These are phyloP conservation scores for Drosophila neonasuta DNA, from an alignment of 2,888 invertebrate genomes.

Conservation along the genomic window DNA sequence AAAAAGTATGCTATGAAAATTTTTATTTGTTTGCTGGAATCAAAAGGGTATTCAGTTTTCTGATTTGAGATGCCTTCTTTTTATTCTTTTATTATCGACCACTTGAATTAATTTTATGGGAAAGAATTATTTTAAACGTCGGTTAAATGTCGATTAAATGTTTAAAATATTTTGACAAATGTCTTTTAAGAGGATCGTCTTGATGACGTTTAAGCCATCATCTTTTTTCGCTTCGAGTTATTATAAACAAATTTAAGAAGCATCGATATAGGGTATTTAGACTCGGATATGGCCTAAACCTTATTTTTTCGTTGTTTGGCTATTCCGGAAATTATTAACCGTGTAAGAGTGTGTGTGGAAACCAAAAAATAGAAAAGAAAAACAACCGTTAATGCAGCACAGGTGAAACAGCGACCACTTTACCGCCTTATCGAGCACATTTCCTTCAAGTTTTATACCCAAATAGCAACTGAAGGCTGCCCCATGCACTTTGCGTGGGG, in stretches of 20 bases:
- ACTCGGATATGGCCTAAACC: background rate
- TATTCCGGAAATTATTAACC: slow-evolving; percentile 38
- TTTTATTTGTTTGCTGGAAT: too few relatives aligned
- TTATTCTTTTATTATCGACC: too few relatives aligned
- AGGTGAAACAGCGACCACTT: slow-evolving; percentile 21
- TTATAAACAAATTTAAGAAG: too few relatives aligned
- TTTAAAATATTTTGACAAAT: too few relatives aligned
- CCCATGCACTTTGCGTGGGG: slow-evolving; percentile 15
- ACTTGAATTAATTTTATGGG: too few relatives aligned
- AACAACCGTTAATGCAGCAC: slow-evolving; percentile 24
- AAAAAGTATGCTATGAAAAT: slow-evolving; percentile 5
- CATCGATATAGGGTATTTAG: slow-evolving; percentile 6
- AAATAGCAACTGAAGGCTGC: slow-evolving; percentile 26
- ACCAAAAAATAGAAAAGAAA: background rate
- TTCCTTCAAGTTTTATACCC: slow-evolving; percentile 11
- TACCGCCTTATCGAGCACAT: background rate
- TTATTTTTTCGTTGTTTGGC: background rate
- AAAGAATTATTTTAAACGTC: too few relatives aligned
- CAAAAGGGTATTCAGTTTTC: slow-evolving; percentile 7
- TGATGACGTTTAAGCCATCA: too few relatives aligned
- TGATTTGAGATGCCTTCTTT: too few relatives aligned
- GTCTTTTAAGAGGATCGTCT: too few relatives aligned
- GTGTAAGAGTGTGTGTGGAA: background rate
- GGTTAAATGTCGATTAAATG: too few relatives aligned
- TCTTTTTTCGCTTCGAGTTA: too few relatives aligned